A percentile compares a stretch with the other conserved stretches of the same genome.
These are phyloP conservation scores for Xestia sexstrigata DNA, from an alignment of 2,888 invertebrate genomes.

Conservation along the genomic window DNA sequence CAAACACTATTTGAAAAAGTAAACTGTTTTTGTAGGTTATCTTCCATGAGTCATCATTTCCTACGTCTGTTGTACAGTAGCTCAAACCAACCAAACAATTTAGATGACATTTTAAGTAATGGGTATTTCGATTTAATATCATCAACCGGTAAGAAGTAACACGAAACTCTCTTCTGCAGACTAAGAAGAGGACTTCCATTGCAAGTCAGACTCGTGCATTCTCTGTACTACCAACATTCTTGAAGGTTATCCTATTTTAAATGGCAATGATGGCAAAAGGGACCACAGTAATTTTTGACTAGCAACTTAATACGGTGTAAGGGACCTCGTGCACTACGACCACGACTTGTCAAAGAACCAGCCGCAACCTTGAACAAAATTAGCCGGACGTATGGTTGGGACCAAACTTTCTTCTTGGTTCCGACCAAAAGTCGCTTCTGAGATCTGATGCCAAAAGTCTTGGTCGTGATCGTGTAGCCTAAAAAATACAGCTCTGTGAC, in stretches of 20 bases:
- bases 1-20: background rate
- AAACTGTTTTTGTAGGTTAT: background rate
- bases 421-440: background rate
- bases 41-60: background rate
- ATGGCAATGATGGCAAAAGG: background rate
- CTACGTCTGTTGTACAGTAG: background rate
- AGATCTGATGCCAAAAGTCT: background rate
- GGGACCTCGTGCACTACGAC: background rate
- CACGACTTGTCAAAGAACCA: background rate
- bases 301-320: background rate
- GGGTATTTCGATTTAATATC: background rate
- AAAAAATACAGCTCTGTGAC: background rate
- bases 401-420: background rate
- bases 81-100: background rate
- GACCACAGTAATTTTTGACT: background rate
- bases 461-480: too few relatives aligned
- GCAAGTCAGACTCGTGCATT: background rate
- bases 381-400: background rate
- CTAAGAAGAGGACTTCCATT: background rate
- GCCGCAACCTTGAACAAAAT: background rate
- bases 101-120: background rate
- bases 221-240: background rate
- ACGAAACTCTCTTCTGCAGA: too few relatives aligned
- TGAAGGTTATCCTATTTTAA: background rate
- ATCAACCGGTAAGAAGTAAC: too few relatives aligned